A percentile compares a stretch with the other conserved stretches of the same genome.
These are phyloP conservation scores for Eremophila alpestris DNA, from an alignment of 2,797 vertebrate genomes.

Conservation along the genomic window DNA sequence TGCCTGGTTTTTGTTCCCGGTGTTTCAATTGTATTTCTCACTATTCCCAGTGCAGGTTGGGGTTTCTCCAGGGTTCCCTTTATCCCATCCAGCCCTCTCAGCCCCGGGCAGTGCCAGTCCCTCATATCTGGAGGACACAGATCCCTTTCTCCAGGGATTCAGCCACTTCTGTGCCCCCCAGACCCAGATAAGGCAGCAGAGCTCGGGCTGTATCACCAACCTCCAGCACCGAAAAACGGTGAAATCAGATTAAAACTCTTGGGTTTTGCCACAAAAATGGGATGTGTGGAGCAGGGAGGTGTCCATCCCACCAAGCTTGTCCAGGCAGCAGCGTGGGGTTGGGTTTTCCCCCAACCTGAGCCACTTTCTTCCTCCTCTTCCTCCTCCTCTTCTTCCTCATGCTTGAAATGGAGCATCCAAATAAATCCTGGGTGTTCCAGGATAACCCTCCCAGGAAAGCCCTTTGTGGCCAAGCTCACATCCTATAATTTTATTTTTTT, in stretches of 20 bases:
- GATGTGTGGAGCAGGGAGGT: background rate
- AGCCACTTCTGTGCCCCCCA: background rate
- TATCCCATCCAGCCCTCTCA: background rate
- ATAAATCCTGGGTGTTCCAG: background rate
- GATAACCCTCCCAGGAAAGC: background rate
- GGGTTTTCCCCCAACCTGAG: background rate
- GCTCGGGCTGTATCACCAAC: fast-evolving
- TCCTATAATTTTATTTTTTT: background rate
- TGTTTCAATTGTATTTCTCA: background rate
- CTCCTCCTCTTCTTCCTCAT: background rate
- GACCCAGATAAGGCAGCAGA: background rate
- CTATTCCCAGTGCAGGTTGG: background rate
- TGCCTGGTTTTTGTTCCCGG: background rate
- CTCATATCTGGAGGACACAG: background rate
- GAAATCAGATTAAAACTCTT: background rate
- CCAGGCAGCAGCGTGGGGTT: background rate
- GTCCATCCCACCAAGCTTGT: background rate
- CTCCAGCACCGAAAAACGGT: fast-evolving
- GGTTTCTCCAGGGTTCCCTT: background rate
- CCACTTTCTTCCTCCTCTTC: background rate
- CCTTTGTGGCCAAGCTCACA: background rate
- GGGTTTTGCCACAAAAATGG: background rate
- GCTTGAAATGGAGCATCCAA: background rate
- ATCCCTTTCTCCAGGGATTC: background rate
- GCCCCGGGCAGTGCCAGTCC: background rate